Evolutionary conservation across 1,140 invertebrate species (phyloP).

Genomic region (Grapholita molesta): DNA sequence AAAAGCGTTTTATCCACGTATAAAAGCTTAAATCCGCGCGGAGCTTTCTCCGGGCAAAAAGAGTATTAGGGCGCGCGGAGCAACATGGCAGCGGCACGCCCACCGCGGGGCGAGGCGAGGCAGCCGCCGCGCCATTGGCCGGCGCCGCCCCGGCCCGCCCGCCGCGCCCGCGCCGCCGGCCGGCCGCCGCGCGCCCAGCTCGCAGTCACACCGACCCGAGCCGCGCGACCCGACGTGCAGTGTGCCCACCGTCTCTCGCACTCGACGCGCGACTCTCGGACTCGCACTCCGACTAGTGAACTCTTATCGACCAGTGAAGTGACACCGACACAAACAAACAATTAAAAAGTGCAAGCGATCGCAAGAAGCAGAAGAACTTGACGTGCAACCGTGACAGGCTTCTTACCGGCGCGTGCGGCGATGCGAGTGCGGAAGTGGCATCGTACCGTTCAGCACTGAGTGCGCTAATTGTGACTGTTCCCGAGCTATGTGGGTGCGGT

Average conservation of each 20-base stretch:
- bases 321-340: not conserved
- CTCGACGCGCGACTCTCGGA: slow-evolving; percentile 20
- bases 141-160: slow-evolving; percentile 13
- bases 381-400: not conserved
- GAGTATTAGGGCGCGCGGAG: slow-evolving; percentile 60
- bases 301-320: not conserved
- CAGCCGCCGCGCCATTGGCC: not conserved
- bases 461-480: not conserved
- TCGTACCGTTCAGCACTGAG: not conserved
- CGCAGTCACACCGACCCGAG: slow-evolving; percentile 41
- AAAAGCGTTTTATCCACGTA: slow-evolving; percentile 77
- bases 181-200: slow-evolving; percentile 27
- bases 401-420: not conserved
- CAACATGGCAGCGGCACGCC: slow-evolving; percentile 71
- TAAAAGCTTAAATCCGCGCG: slow-evolving; percentile 76
- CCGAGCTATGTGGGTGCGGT: slow-evolving; percentile 46
- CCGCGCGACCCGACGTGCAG: slow-evolving; percentile 38
- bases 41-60: slow-evolving; percentile 74
- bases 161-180: slow-evolving; percentile 32
- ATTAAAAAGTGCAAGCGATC: not conserved
- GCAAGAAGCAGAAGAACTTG: not conserved
- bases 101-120: slow-evolving; percentile 29
- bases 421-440: slow-evolving; percentile 15
- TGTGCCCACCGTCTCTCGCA: slow-evolving; percentile 24
- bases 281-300: not conserved